Evolutionary conservation across 2,888 invertebrate genomes (phyloP).

Genomic region (Parasteatoda lunata): DNA sequence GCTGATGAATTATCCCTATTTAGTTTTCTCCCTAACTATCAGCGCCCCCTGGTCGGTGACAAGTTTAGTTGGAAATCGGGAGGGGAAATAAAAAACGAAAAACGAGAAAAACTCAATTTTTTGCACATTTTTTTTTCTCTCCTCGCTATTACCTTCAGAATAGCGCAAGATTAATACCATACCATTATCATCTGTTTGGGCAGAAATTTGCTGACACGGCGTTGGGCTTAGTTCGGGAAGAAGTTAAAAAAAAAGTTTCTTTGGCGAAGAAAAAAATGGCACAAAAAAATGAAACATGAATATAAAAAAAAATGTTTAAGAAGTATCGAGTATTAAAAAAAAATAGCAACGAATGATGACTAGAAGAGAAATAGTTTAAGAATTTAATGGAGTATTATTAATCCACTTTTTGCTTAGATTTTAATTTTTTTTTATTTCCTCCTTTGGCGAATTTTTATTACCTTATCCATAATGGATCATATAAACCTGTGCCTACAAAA

Average conservation of each 20-base stretch:
- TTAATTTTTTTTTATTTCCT: slow-evolving; percentile 18
- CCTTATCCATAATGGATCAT: slow-evolving; percentile 52
- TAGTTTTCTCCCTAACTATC: slow-evolving; percentile 17
- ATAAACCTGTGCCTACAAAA: slow-evolving; percentile 26
- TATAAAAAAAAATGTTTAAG: slow-evolving; percentile 39
- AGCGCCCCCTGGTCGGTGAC: slow-evolving; percentile 44
- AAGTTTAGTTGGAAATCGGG: slow-evolving; percentile 3
- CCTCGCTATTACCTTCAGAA: slow-evolving; percentile 18
- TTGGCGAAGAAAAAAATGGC: slow-evolving; percentile 5
- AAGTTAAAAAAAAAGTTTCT: not conserved
- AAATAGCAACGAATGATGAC: slow-evolving; percentile 46
- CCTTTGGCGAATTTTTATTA: slow-evolving; percentile 18
- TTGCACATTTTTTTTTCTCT: not conserved
- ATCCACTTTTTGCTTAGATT: slow-evolving; percentile 34
- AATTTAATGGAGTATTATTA: slow-evolving; percentile 65
- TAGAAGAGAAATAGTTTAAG: slow-evolving; percentile 58
- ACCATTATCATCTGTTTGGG: slow-evolving; percentile 58
- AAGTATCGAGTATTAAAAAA: slow-evolving; percentile 38
- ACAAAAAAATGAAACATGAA: not conserved
- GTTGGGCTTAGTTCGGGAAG: slow-evolving; percentile 3
- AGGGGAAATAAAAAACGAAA: slow-evolving; percentile 16
- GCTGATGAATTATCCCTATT: slow-evolving; percentile 47
- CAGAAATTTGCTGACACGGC: slow-evolving; percentile 58
- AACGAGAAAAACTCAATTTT: no score
- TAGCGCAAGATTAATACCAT: slow-evolving; percentile 58